Conservation (phyloP, 2,797 vertebrate species). For the Erpetoichthys calabaricus region DNA sequence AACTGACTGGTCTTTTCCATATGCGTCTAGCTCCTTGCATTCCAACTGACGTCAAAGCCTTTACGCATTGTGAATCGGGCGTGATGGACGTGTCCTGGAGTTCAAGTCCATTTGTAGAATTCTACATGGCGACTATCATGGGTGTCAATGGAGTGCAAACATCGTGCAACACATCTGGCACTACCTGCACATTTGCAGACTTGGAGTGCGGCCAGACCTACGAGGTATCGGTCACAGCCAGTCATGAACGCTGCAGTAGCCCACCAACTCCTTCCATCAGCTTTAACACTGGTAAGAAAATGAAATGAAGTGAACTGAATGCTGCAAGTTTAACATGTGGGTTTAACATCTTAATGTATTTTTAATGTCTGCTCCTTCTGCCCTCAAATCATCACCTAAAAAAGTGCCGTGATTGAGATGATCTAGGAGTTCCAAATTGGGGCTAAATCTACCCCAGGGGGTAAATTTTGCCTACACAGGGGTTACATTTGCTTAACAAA, state of each 20-base stretch:
- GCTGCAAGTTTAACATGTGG: no score
- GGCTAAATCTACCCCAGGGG: no score
- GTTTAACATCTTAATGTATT: no score
- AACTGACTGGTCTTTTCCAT: slow-evolving; percentile 3
- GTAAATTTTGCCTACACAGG: no score
- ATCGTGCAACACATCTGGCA: slow-evolving; percentile 24
- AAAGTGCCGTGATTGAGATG: no score
- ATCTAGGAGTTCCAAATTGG: no score
- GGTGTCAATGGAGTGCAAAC: slow-evolving; percentile 27
- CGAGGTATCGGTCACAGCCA: slow-evolving; percentile 31
- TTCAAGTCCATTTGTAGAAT: slow-evolving; percentile 28
- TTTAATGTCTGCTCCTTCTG: no score
- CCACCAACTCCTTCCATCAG: slow-evolving; percentile 17
- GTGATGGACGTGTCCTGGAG: slow-evolving; percentile 37
- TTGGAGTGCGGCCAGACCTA: slow-evolving; percentile 46
- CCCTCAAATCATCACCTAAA: no score
- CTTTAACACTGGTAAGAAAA: slow-evolving; percentile 35
- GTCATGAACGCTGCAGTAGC: slow-evolving; percentile 36
- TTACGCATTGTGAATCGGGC: slow-evolving; percentile 24
- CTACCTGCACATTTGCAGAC: slow-evolving; percentile 33
- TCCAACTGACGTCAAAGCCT: slow-evolving; percentile 29
- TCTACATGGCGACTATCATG: slow-evolving; percentile 34
- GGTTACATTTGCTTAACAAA: no score
- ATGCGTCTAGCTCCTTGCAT: slow-evolving; percentile 40
- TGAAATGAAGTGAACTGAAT: no score